Evolutionary conservation across 2,113 vertebrate species (phyloP).

Genomic region (Brachypteracias leptosomus): DNA sequence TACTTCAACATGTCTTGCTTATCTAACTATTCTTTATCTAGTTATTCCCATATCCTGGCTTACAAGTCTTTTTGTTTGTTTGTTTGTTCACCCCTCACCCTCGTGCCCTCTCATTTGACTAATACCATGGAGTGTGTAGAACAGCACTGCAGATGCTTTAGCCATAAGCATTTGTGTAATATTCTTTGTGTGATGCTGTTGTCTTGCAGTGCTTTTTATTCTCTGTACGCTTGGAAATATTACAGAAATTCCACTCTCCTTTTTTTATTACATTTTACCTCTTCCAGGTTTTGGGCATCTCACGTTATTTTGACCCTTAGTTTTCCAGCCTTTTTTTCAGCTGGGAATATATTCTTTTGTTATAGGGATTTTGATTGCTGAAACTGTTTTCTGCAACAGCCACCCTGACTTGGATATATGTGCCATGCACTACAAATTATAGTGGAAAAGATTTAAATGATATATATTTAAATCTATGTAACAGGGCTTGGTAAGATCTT

Average conservation of each 20-base stretch:
- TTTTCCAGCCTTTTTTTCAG: background rate
- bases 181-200: background rate
- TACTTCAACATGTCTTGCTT: background rate
- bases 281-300: background rate
- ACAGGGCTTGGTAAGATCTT: background rate
- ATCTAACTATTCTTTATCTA: background rate
- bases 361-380: background rate
- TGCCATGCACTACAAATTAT: background rate
- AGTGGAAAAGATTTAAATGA: background rate
- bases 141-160: background rate
- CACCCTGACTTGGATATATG: background rate
- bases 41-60: background rate
- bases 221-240: background rate
- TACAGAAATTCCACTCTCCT: background rate
- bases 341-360: background rate
- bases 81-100: no score
- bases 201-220: background rate
- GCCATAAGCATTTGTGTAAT: background rate
- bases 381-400: background rate
- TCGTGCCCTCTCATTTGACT: no score
- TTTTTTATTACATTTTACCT: background rate
- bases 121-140: background rate
- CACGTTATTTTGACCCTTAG: background rate
- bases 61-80: background rate
- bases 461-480: background rate